A percentile compares a stretch with the other conserved stretches of the same genome.
Conservation (phyloP, 2,888 invertebrate genomes). For the Nomada fabriciana region DNA sequence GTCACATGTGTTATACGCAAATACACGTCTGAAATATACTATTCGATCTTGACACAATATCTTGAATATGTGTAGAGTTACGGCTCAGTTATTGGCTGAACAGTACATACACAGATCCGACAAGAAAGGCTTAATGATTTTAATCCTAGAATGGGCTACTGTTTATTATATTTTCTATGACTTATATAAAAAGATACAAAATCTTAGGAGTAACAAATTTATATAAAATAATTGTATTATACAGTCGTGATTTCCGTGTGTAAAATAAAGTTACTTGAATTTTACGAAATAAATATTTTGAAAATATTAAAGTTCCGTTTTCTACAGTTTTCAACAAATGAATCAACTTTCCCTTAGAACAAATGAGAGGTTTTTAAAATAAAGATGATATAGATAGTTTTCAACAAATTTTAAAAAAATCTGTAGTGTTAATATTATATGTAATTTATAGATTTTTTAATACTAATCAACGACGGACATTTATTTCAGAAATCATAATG, state of each 20-base stretch:
- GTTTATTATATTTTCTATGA: background rate
- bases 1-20: background rate
- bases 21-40: slow-evolving; percentile 22
- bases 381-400: background rate
- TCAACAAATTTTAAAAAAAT: background rate
- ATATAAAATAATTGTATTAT: background rate
- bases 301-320: background rate
- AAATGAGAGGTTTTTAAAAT: background rate
- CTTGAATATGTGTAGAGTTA: slow-evolving; percentile 3
- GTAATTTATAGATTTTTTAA: too few relatives aligned
- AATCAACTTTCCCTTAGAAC: background rate
- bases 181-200: background rate
- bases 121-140: slow-evolving; percentile 3
- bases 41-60: slow-evolving; percentile 23
- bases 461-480: too few relatives aligned
- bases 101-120: background rate
- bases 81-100: slow-evolving; percentile 15
- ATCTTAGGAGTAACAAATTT: background rate
- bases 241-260: background rate
- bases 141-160: background rate
- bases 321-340: background rate
- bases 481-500: background rate
- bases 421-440: too few relatives aligned
- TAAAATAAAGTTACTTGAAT: background rate
- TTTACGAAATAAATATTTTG: background rate